These are phyloP conservation scores for Pongo abelii DNA, from an alignment of 2,113 vertebrate genomes.

Conservation along the genomic window DNA sequence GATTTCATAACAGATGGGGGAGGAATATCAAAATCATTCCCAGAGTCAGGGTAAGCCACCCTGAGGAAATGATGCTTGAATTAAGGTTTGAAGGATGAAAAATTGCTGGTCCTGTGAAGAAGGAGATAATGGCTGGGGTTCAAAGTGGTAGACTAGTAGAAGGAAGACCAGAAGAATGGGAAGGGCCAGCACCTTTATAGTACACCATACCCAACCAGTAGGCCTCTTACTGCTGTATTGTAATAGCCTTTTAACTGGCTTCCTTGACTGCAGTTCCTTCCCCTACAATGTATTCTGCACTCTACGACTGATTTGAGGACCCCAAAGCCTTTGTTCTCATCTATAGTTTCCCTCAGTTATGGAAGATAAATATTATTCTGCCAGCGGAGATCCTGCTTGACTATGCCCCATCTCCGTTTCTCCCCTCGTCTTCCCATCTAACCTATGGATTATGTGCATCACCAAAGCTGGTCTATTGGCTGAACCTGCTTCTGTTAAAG, in stretches of 20 bases:
- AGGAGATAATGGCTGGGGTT: accelerated
- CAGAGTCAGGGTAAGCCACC: not conserved
- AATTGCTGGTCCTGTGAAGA: not conserved
- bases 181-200: not conserved
- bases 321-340: not conserved
- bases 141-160: not conserved
- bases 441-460: accelerated
- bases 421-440: not conserved
- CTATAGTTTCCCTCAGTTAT: not conserved
- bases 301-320: not conserved
- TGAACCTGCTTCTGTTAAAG: not conserved
- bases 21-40: not conserved
- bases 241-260: no score
- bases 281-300: not conserved
- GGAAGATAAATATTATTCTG: not conserved
- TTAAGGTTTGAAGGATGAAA: not conserved
- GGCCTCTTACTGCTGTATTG: accelerated
- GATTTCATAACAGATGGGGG: not conserved
- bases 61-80: not conserved
- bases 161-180: not conserved
- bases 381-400: not conserved
- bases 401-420: accelerated
- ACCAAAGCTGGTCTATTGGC: accelerated
- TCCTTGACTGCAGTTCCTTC: not conserved
- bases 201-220: accelerated